phyloP scores from a whole-genome alignment of 2,888 invertebrate genomes.

The Amiota communis region DNA sequence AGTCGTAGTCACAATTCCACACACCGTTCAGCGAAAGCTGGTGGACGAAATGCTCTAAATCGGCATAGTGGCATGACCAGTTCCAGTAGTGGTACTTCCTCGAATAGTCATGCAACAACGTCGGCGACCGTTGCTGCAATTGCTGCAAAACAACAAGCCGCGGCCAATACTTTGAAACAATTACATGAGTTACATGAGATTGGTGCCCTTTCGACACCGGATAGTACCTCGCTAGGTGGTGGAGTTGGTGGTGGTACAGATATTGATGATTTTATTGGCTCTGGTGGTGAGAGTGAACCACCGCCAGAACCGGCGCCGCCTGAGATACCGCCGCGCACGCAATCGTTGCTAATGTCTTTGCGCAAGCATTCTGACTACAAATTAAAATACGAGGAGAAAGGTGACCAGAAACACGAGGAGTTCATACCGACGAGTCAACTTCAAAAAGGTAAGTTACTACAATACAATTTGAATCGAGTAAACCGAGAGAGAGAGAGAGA shows the following conservation, averaged over 20 bases:
- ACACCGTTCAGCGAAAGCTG: slow-evolving; percentile 62
- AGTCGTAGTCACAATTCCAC: slow-evolving; percentile 57
- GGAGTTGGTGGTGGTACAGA: slow-evolving; percentile 34
- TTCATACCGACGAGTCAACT: slow-evolving; percentile 72
- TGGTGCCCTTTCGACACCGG: slow-evolving; percentile 49
- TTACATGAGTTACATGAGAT: slow-evolving; percentile 61
- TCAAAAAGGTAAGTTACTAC: slow-evolving; percentile 57
- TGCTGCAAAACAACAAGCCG: slow-evolving; percentile 37
- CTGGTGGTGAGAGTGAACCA: slow-evolving; percentile 75
- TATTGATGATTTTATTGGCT: slow-evolving; percentile 43
- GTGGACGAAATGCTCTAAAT: slow-evolving; percentile 53
- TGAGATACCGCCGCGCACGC: slow-evolving; percentile 89
- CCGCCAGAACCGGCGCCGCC: slow-evolving; percentile 90
- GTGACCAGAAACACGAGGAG: slow-evolving; percentile 73
- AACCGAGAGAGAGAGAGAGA: slow-evolving; percentile 31
- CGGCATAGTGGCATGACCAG: slow-evolving; percentile 76
- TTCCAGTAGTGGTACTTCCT: slow-evolving; percentile 75
- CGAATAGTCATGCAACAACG: slow-evolving; percentile 59
- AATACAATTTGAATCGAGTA: background rate
- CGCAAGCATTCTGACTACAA: slow-evolving; percentile 73
- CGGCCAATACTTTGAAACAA: slow-evolving; percentile 53
- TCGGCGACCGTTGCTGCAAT: slow-evolving; percentile 38
- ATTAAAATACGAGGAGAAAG: slow-evolving; percentile 72
- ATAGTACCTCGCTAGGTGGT: slow-evolving; percentile 39
- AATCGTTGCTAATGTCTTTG: slow-evolving; percentile 79